Evolutionary conservation across 2,888 invertebrate genomes (phyloP).

Genomic region (Xanthia icteritia): DNA sequence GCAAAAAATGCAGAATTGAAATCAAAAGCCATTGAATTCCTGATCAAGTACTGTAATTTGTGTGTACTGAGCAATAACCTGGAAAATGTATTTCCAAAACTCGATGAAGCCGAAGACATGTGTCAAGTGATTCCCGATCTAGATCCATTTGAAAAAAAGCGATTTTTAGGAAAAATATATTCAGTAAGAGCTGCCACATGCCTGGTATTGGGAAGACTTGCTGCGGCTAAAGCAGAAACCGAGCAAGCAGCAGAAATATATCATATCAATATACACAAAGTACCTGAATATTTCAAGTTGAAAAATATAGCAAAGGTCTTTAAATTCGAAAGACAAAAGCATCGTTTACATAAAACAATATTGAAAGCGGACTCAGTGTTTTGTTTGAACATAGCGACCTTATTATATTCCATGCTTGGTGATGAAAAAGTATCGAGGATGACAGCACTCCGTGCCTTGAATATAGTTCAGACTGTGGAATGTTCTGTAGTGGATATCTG

Average conservation of each 20-base stretch:
- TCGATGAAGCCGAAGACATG: conserved; percentile 80
- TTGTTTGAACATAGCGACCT: conserved; percentile 82
- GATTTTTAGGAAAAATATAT: conserved; percentile 81
- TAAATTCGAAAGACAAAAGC: conserved; percentile 74
- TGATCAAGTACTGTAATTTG: conserved; percentile 78
- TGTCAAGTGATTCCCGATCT: conserved; percentile 69
- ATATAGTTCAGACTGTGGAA: conserved; percentile 79
- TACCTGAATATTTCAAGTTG: conserved; percentile 75
- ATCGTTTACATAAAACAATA: conserved; percentile 71
- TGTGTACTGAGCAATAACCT: conserved; percentile 78
- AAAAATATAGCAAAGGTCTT: conserved; percentile 69
- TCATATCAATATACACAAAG: conserved; percentile 77
- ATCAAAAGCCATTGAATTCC: conserved; percentile 80
- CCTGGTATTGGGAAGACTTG: conserved; percentile 74
- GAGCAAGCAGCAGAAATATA: conserved; percentile 81
- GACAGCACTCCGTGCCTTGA: conserved; percentile 78
- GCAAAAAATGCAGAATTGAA: conserved; percentile 84
- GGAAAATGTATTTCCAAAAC: conserved; percentile 75
- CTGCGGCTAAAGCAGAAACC: conserved; percentile 77
- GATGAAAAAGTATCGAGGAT: conserved; percentile 79
- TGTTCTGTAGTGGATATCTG: conserved; percentile 83
- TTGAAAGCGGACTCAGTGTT: conserved; percentile 81
- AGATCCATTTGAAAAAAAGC: conserved; percentile 73
- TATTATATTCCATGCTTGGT: conserved; percentile 78
- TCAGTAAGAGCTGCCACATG: conserved; percentile 80